Conservation (phyloP, 2,113 vertebrate genomes). For the Cyanistes caeruleus region DNA sequence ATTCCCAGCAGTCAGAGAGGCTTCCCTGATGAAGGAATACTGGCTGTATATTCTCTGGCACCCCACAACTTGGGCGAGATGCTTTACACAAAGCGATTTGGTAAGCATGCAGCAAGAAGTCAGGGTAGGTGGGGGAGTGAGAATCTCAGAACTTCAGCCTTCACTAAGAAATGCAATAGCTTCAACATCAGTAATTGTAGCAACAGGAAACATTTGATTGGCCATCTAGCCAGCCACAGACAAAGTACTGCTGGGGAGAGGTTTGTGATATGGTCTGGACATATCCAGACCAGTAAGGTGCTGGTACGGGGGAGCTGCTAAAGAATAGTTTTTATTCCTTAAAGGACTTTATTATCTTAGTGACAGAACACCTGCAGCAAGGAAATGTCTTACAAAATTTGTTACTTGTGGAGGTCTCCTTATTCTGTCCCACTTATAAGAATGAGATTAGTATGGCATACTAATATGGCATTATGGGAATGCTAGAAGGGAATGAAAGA, state of each 20-base stretch:
- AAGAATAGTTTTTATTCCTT: not conserved
- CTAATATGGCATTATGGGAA: not conserved
- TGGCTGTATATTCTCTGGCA: slow-evolving; percentile 96
- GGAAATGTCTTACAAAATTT: not conserved
- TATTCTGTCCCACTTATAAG: not conserved
- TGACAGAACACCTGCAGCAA: not conserved
- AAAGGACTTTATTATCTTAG: not conserved
- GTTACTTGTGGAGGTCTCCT: not conserved
- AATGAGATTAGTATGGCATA: not conserved
- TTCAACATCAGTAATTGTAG: not conserved
- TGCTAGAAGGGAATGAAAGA: not conserved
- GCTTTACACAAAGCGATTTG: slow-evolving; percentile 98
- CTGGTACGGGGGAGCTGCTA: not conserved
- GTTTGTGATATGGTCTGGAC: not conserved
- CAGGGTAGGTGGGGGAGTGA: not conserved
- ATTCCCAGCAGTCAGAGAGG: slow-evolving; percentile 97
- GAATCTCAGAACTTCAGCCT: not conserved
- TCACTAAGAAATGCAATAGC: not conserved
- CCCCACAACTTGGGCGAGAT: slow-evolving; percentile 98
- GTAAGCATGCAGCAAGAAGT: slow-evolving; percentile 75
- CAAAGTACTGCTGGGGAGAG: not conserved
- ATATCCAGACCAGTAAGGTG: not conserved
- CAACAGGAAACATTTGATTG: not conserved
- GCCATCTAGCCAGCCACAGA: not conserved
- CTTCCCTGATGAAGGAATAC: slow-evolving; percentile 95